Percentiles rank a stretch among this genome's conserved stretches.
These are phyloP conservation scores for Poecilia wingei DNA, from an alignment of 2,797 vertebrate species.

Conservation along the genomic window DNA sequence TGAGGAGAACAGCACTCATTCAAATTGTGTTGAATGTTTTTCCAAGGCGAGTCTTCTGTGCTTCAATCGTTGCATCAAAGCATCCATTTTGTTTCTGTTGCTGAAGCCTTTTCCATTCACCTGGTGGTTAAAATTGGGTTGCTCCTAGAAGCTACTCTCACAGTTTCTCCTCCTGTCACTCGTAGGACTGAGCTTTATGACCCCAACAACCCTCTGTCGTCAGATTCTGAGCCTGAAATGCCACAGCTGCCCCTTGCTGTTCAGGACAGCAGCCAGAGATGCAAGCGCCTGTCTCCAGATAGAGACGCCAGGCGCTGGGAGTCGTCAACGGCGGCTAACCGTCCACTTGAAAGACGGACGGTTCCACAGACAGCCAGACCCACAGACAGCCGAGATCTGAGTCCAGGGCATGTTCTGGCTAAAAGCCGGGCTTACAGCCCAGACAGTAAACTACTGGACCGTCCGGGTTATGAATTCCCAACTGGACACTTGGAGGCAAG, in stretches of 20 bases:
- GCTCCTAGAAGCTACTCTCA: neutral
- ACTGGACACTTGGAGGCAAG: constrained; percentile 33
- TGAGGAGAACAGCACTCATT: neutral
- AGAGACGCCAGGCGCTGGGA: constrained; percentile 83
- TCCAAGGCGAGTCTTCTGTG: neutral
- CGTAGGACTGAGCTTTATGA: constrained; percentile 91
- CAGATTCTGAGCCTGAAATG: constrained; percentile 72
- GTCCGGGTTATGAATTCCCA: constrained; percentile 20
- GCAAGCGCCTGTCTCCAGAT: constrained; percentile 79
- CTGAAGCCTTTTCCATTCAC: neutral
- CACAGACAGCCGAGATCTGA: constrained; percentile 5
- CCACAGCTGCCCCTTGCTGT: neutral
- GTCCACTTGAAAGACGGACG: neutral
- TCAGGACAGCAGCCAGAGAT: constrained; percentile 10
- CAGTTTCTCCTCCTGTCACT: constrained; percentile 50
- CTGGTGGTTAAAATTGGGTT: neutral
- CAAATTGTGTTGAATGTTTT: neutral
- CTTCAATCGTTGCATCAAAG: neutral
- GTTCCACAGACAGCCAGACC: constrained; percentile 12
- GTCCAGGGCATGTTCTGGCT: constrained; percentile 19
- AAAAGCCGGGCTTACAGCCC: constrained; percentile 17
- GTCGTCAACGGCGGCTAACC: constrained; percentile 44
- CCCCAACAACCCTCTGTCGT: constrained; percentile 88
- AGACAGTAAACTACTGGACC: constrained; percentile 19
- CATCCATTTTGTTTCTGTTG: neutral